Evolutionary conservation across 2,113 vertebrate species (phyloP).

Genomic region (Datnioides undecimradiatus): DNA sequence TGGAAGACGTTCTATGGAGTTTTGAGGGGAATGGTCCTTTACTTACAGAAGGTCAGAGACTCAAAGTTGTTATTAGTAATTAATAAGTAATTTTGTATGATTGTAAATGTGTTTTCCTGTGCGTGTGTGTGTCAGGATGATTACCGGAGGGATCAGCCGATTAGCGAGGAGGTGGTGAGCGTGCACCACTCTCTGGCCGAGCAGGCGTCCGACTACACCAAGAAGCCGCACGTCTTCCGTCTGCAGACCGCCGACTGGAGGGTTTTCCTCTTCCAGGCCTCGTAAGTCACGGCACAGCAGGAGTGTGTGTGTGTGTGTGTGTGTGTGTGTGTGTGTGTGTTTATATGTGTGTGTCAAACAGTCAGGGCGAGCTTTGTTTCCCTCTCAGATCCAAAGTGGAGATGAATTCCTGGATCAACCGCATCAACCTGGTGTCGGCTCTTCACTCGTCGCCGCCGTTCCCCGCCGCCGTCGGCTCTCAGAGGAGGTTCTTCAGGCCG

Average conservation of each 20-base stretch:
- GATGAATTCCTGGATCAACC: constrained; percentile 92
- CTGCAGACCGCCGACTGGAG: constrained; percentile 93
- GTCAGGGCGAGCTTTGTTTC: neutral
- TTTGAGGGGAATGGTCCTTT: constrained; percentile 91
- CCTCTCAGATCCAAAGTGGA: constrained; percentile 85
- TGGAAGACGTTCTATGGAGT: constrained; percentile 92
- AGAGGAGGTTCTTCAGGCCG: constrained; percentile 89
- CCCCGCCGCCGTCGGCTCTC: constrained; percentile 91
- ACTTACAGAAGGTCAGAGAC: constrained; percentile 89
- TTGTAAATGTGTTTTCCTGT: neutral
- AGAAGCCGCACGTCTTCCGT: constrained; percentile 91
- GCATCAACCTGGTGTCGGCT: constrained; percentile 91
- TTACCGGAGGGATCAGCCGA: constrained; percentile 77
- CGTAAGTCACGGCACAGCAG: constrained; percentile 82
- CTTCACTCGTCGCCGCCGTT: constrained; percentile 93
- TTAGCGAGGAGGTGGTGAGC: constrained; percentile 89
- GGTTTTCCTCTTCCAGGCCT: constrained; percentile 92
- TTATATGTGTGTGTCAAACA: neutral
- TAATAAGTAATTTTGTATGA: neutral
- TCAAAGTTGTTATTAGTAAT: neutral
- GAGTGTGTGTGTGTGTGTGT: neutral
- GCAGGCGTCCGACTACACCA: constrained; percentile 88
- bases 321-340: neutral
- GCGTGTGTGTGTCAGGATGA: constrained; percentile 80
- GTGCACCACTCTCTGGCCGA: constrained; percentile 92